Evolutionary conservation across 2,113 vertebrate species (phyloP), one percentile per base, ranked within the genome.

Genomic region (Platichthys flesus): DNA sequence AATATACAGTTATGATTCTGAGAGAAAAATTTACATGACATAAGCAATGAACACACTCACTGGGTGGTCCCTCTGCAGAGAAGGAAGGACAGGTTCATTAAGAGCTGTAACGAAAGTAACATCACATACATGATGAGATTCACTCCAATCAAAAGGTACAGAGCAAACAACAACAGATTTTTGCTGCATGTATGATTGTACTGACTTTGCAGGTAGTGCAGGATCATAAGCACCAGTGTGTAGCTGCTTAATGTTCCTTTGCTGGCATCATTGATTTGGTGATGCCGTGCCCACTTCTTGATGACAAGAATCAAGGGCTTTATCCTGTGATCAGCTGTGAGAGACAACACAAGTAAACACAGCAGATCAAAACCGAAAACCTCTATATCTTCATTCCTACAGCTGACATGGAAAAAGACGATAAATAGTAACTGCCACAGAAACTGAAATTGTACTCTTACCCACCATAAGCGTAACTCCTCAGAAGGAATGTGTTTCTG

Each of bases 201-300:
- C 98, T 97, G 91, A 99, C 98, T 98, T 93, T 99, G 98, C 93
- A 99, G 96, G 92, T 96, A 99, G 95, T 98, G 96, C 89, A 99
- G 94, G 90, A 97, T 96, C 98, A 99, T 97, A 90, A 99, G 93
- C 54, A 96, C 96, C 83, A 99, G 95, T 78, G 96, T 95, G 89
- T 99, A 99, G 94, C 98, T 99, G 95, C 66, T 99, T 81, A 99
- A 92, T 70, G 98, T 99, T 89, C 97, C 98, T 84, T 96, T 96
- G 91, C 98, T 99, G 88, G 98, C 98, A 83, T 99, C 96, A 54
- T 99, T 99, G 92, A 99, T 98, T 0, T 94, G 89, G 90, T 93
- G 93, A 84, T 96, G 94, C 75, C 88, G 88, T 0, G 98, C 98
- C 98, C 98, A 99, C 82, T 97, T 97, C 94, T 99, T 99, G 84